phyloP scores from a whole-genome alignment of 2,797 vertebrate genomes.

The Melanotaenia nigrans region DNA sequence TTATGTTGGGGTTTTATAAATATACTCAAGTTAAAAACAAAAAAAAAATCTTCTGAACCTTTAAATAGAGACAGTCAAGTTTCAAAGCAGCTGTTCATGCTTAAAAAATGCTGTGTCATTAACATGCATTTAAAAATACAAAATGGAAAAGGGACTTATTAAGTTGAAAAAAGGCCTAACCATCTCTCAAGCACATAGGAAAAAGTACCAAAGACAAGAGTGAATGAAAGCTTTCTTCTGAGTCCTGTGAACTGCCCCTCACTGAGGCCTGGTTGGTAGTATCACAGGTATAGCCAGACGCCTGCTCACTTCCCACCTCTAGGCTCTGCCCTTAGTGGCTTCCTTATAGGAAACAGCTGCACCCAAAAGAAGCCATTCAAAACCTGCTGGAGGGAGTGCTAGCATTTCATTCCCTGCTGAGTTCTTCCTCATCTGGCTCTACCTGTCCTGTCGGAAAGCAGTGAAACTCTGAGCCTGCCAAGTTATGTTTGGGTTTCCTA shows the following conservation, averaged over 20 bases:
- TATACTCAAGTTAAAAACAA: conserved; percentile 40
- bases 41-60: conserved; percentile 62
- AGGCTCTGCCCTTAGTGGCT: conserved; percentile 47
- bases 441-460: conserved; percentile 58
- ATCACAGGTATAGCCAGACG: conserved; percentile 76
- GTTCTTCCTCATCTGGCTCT: conserved; percentile 64
- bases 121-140: conserved; percentile 57
- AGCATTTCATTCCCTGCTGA: conserved; percentile 47
- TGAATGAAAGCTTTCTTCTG: conserved; percentile 73
- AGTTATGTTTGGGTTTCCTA: conserved; percentile 23
- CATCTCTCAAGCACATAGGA: conserved; percentile 74
- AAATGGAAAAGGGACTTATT: conserved; percentile 53
- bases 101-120: conserved; percentile 62
- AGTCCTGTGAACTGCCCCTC: conserved; percentile 56
- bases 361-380: conserved; percentile 76
- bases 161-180: conserved; percentile 57
- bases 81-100: conserved; percentile 85
- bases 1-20: conserved; percentile 46
- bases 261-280: conserved; percentile 63
- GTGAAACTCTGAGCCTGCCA: conserved; percentile 31
- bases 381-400: conserved; percentile 57
- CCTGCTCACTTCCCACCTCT: conserved; percentile 62
- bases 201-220: conserved; percentile 79
- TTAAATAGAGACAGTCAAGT: conserved; percentile 73
- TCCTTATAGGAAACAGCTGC: conserved; percentile 74